Evolutionary conservation across 2,113 vertebrate genomes (phyloP), one percentile per base, ranked within the genome.

Genomic region (Thinocorus orbignyianus): DNA sequence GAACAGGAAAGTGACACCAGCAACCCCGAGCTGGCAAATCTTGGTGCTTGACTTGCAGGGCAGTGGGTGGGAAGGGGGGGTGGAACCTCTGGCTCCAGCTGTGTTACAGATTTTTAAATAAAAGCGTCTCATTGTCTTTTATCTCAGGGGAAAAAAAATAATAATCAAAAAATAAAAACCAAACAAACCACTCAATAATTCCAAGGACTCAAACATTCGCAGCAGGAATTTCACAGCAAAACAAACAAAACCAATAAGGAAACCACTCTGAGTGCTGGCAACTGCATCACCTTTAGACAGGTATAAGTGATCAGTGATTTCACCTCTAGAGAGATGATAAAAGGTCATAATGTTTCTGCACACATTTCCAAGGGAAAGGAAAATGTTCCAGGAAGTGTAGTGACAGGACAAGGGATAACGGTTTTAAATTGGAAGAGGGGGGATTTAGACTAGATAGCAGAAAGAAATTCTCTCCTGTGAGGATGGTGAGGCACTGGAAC

Each of bases 1-100:
- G 79, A 86, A 81, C 31, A 13, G 85, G 62, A 61, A 82, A 18
- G 89, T 42, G 82, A 89, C 76, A 90, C 2, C 51, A 57, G 93
- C 79, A 72, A 28, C 11, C 35, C 77, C 74, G 79, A 84, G 89
- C 84, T 88, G 94, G 83, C 88, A 80, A 26, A 52, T 76, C 76
- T 74, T 10, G 35, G 70, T 2, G 4, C 79, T 86, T 60, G 84
- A 88, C 88, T 48, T 5, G 11, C 0, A 0, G 8, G 41, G 24
- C 4, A 26, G 91, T 58, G 93, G 96, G 92, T 84, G 91, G 93
- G 2, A 49, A 33, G 10, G 52, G 91, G 91, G 88, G 91, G 91
- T 71, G 94, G 93, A 39, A 96, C 74, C 88, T 69, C 62, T 54
- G 81, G 61, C 93, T 88, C 52, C 60, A 70, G 60, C 88, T 81